Percentiles rank a stretch among this genome's conserved stretches.
Evolutionary conservation across 2,113 vertebrate genomes (phyloP).

Genomic region (Petroica traversi): DNA sequence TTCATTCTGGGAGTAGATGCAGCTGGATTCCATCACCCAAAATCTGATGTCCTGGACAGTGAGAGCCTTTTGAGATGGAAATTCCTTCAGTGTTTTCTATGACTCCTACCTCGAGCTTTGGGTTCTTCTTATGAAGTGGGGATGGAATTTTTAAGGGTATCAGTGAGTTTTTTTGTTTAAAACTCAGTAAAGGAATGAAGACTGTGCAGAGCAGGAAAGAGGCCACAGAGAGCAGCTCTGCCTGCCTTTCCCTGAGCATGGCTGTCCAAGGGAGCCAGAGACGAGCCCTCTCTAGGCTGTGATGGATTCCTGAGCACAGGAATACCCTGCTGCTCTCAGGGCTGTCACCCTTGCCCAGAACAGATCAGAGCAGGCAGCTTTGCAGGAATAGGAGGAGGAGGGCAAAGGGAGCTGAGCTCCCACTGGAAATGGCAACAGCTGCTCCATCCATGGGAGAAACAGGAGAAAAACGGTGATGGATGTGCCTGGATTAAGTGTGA

Average conservation of each 20-base stretch:
- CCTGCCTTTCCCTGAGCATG: neutral
- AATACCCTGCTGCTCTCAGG: neutral
- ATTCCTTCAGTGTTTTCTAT: neutral
- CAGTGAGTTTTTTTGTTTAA: neutral
- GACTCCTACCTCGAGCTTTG: neutral
- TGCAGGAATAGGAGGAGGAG: neutral
- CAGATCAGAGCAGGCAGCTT: neutral
- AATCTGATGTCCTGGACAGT: neutral
- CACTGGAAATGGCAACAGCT: neutral
- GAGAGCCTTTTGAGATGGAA: neutral
- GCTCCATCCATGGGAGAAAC: neutral
- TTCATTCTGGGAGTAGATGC: neutral
- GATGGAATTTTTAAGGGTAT: neutral
- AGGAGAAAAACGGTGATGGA: neutral
- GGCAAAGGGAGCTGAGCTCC: neutral
- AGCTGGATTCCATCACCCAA: neutral
- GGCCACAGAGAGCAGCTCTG: neutral
- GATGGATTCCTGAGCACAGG: neutral
- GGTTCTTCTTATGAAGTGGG: neutral
- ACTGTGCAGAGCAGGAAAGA: neutral
- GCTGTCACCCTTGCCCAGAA: rapidly evolving
- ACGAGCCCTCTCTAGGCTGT: neutral
- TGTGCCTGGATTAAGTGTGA: neutral
- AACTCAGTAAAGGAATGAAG: neutral
- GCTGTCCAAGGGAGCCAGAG: neutral